phyloP scores from a whole-genome alignment of 2,113 vertebrate species.

The Serinus canaria region DNA sequence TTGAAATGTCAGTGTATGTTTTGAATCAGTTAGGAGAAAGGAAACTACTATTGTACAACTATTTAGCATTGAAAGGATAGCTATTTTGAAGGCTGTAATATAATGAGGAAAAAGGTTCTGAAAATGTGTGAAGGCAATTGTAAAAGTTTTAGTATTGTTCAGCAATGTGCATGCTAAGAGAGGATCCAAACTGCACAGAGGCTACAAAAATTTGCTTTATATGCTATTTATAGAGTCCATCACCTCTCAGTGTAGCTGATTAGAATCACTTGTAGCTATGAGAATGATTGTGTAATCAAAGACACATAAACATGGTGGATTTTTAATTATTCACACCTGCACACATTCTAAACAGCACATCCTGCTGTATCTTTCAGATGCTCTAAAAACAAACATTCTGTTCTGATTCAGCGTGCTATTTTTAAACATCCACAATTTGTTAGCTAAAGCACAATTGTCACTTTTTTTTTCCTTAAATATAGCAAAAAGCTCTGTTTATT shows the following conservation, averaged over 20 bases:
- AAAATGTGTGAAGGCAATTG: neutral
- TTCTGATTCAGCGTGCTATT: constrained; percentile 46
- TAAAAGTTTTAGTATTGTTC: neutral
- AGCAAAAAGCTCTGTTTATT: neutral
- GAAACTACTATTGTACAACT: neutral
- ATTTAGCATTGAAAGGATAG: neutral
- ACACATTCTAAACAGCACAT: constrained; percentile 54
- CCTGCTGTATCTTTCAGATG: constrained; percentile 29
- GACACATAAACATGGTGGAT: constrained; percentile 12
- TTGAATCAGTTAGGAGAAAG: neutral
- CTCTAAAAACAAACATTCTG: constrained; percentile 38
- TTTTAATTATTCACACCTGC: constrained; percentile 75
- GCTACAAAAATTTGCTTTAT: constrained; percentile 16
- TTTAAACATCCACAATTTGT: constrained; percentile 33
- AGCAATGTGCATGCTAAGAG: neutral
- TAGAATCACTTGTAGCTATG: constrained; percentile 59
- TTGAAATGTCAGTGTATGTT: neutral
- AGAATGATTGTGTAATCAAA: constrained; percentile 68
- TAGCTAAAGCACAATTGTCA: neutral
- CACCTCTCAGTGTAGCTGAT: constrained; percentile 44
- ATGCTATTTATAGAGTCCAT: constrained; percentile 50
- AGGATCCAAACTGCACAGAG: neutral
- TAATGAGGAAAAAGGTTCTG: neutral
- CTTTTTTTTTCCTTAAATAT: neutral
- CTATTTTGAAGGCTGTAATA: neutral